These are phyloP conservation scores for Pseudochirops cupreus DNA, from an alignment of 2,797 vertebrate genomes.

Conservation along the genomic window DNA sequence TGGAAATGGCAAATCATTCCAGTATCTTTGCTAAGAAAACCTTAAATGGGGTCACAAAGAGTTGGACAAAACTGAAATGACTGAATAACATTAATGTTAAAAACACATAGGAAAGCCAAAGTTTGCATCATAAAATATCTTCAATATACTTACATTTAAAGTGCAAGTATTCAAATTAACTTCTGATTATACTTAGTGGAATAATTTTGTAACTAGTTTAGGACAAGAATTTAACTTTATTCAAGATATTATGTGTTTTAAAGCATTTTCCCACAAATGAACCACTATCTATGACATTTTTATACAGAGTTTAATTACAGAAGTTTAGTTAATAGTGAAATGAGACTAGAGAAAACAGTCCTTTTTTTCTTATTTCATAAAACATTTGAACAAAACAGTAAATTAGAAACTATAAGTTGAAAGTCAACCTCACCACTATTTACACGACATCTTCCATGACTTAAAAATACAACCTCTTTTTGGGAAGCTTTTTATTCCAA, in stretches of 20 bases:
- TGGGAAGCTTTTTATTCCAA: background rate
- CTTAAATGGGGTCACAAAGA: background rate
- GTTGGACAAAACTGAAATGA: background rate
- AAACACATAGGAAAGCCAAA: background rate
- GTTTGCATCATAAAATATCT: background rate
- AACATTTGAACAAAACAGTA: conserved; percentile 54
- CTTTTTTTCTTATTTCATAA: conserved; percentile 33
- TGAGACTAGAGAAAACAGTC: background rate
- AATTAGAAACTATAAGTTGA: conserved; percentile 39
- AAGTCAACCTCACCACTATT: background rate
- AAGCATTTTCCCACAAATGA: background rate
- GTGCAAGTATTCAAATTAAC: background rate
- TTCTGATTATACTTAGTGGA: background rate
- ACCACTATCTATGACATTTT: background rate
- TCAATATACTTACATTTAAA: background rate
- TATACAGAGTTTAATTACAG: background rate
- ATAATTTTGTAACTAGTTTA: background rate
- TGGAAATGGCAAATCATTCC: background rate
- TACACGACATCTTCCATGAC: conserved; percentile 9
- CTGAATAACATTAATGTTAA: background rate
- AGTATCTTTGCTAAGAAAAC: background rate
- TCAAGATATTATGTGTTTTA: background rate
- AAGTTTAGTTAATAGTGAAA: background rate
- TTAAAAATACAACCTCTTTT: conserved; percentile 18
- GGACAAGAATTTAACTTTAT: background rate